These are phyloP conservation scores for Mormyrops boulengeri DNA, from an alignment of 2,797 vertebrate species.

Conservation along the genomic window DNA sequence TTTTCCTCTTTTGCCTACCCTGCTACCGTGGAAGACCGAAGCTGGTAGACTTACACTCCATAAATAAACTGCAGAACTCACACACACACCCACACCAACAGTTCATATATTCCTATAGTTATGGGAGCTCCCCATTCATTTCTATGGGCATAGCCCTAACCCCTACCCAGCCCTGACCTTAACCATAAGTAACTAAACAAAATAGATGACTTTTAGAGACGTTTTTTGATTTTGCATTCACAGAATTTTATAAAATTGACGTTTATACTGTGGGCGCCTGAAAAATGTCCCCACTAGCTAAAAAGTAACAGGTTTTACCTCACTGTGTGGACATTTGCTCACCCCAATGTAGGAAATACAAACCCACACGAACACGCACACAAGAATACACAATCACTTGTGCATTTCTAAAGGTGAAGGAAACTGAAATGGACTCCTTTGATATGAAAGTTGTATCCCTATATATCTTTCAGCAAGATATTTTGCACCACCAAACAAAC, in stretches of 20 bases:
- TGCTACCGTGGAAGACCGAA: neutral
- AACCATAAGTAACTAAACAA: neutral
- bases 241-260: neutral
- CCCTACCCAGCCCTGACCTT: neutral
- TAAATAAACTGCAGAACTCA: neutral
- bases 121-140: neutral
- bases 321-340: neutral
- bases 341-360: neutral
- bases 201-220: neutral
- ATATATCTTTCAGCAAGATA: neutral
- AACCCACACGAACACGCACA: neutral
- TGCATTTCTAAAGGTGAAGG: neutral
- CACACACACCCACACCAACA: neutral
- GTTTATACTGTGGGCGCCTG: neutral
- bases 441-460: neutral
- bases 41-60: neutral
- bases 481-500: neutral
- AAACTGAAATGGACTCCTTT: neutral
- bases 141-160: neutral
- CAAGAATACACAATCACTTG: neutral
- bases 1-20: neutral
- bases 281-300: neutral
- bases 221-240: neutral
- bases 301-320: neutral
- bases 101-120: neutral